Base-by-base conservation (phyloP, 2,888 invertebrate species). In the Aporophyla lueneburgensis region DNA sequence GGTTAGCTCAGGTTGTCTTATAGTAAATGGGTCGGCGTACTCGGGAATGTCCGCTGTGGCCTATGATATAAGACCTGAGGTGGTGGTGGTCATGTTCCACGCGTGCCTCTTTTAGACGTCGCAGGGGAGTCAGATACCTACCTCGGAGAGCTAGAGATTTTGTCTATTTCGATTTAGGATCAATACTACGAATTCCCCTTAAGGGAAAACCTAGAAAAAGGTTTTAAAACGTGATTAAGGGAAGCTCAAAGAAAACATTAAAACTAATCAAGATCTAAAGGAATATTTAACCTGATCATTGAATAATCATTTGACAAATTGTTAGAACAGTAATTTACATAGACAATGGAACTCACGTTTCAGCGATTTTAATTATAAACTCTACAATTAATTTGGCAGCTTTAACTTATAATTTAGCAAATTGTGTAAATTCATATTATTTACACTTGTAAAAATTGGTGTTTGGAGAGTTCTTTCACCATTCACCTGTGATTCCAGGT, bases 401-500 rank as follows among this genome's bases (percentile, higher is more conserved):
- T 53, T 43, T 49, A 2, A 33, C 33, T 33, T 49, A 9, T 61
- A n/a, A 40, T 40, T 14, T 14, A 53, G 4, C 1, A 53, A 54
- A 40, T 49, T 58, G 3, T 70, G 5, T 19, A 43, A 69, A 70
- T 66, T 81, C 7, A 3, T 27, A 61, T 53, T 54, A 71, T 72
- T 83, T 2, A 5, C 63, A 71, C 27, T n/a, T 27, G 49, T 67
- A n/a, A 43, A 79, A 63, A 58, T 24, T 40, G 58, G 9, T 51
- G 33, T 4, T 14, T 65, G 33, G 12, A 33, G 33, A 80, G 59
- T 78, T 84, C 40, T 65, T 75, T 84, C 63, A 81, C 78, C 75
- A 88, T 89, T 90, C 85, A 89, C n/a, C 27, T 59, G 63, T 67
- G 65, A 75, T 76, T 76, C 71, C 74, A 67, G 91, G 91, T 91